Percentiles rank a stretch among this genome's conserved stretches.
Conservation (phyloP, 2,888 invertebrate species). For the Ectemnius cavifrons region DNA sequence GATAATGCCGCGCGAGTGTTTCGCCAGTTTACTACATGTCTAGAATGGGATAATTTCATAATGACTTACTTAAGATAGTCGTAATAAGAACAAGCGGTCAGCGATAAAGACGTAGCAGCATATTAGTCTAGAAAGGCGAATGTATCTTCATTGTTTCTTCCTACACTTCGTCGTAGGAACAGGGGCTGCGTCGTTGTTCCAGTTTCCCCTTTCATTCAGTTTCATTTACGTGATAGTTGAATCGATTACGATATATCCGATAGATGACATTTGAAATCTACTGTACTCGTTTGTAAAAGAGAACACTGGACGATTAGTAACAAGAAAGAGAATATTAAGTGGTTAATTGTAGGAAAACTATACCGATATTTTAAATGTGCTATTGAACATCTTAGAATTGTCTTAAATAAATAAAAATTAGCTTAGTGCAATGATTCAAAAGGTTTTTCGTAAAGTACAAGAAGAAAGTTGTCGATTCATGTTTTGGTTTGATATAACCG, state of each 20-base stretch:
- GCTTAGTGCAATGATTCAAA: too few relatives aligned
- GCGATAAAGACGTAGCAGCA: constrained; percentile 35
- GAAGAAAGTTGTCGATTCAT: too few relatives aligned
- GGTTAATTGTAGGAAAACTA: too few relatives aligned
- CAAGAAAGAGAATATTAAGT: constrained; percentile 17
- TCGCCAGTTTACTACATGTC: constrained; percentile 60
- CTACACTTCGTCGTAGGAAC: neutral
- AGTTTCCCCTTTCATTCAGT: neutral
- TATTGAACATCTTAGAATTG: too few relatives aligned
- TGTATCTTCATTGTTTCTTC: constrained; percentile 2
- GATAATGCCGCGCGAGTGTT: constrained; percentile 60
- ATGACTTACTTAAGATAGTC: constrained; percentile 55
- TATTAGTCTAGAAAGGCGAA: constrained; percentile 6
- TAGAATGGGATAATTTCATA: constrained; percentile 66
- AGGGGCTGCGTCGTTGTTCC: neutral
- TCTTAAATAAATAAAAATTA: too few relatives aligned
- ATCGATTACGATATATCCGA: neutral
- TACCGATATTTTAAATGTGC: too few relatives aligned
- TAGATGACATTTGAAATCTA: constrained; percentile 2
- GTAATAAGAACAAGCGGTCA: constrained; percentile 48
- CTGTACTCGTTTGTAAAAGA: neutral
- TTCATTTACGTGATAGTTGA: constrained; percentile 10
- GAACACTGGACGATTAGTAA: constrained; percentile 35
- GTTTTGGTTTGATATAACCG: too few relatives aligned
- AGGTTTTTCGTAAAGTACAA: too few relatives aligned